Percentiles rank a stretch among this genome's conserved stretches.
Conservation (phyloP, 2,797 vertebrate genomes). For the Chaunax sp. region DNA sequence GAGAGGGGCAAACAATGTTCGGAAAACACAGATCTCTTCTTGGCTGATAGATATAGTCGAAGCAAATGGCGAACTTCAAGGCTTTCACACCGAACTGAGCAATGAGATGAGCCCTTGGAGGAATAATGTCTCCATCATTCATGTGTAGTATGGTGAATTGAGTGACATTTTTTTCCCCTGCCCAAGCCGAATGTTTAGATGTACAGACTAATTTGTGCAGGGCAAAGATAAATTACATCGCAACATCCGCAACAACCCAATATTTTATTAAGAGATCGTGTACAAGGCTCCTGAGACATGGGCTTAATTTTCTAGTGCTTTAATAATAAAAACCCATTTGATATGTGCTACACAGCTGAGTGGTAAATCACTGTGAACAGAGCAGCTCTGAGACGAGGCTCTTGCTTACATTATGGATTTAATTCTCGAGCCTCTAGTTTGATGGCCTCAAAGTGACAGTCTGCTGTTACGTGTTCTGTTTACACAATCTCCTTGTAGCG, state of each 20-base stretch:
- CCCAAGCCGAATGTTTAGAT: slow-evolving; percentile 11
- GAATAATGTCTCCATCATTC: slow-evolving; percentile 16
- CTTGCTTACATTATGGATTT: slow-evolving; percentile 40
- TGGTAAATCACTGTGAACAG: slow-evolving; percentile 39
- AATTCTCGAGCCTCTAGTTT: slow-evolving; percentile 37
- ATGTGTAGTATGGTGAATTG: neutral
- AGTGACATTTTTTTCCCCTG: slow-evolving; percentile 9
- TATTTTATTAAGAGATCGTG: slow-evolving; percentile 46
- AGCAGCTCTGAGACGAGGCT: slow-evolving; percentile 28
- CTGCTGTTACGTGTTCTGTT: neutral
- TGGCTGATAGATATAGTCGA: slow-evolving; percentile 35
- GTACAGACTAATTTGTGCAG: slow-evolving; percentile 17
- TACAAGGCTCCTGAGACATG: slow-evolving; percentile 41
- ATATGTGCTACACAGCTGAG: slow-evolving; percentile 32
- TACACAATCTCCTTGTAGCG: neutral
- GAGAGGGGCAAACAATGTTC: slow-evolving; percentile 36
- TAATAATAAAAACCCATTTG: slow-evolving; percentile 39
- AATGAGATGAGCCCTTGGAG: slow-evolving; percentile 4
- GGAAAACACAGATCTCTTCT: slow-evolving; percentile 23
- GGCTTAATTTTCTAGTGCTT: slow-evolving; percentile 42
- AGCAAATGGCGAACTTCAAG: slow-evolving; percentile 42
- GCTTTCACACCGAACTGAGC: slow-evolving; percentile 19
- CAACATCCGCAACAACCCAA: slow-evolving; percentile 34
- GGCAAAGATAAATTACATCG: slow-evolving; percentile 31
- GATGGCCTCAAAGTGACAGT: slow-evolving; percentile 14